Percentiles rank a stretch among this genome's conserved stretches.
Conservation (phyloP, 1,140 invertebrate species). For the Euura lappo region DNA sequence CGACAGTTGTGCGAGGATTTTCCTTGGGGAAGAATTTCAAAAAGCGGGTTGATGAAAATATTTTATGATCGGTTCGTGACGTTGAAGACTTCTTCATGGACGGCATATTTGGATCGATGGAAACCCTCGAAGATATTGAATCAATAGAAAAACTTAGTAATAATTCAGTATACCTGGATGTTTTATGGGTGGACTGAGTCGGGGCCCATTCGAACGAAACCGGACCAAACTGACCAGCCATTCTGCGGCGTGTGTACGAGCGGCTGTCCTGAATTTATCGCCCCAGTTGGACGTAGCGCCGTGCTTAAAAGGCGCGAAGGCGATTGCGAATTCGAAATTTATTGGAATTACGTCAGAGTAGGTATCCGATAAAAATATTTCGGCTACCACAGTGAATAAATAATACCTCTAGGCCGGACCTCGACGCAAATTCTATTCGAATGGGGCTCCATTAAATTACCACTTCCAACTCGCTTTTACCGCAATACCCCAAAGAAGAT, state of each 20-base stretch:
- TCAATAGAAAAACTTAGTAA: constrained; percentile 27
- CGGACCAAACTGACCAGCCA: constrained; percentile 8
- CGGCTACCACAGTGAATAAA: background rate
- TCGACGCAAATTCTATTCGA: background rate
- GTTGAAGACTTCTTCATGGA: constrained; percentile 7
- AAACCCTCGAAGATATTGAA: constrained; percentile 17
- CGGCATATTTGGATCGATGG: constrained; percentile 20
- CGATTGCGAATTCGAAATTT: constrained; percentile 2
- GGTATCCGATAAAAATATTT: background rate
- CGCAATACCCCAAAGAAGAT: background rate
- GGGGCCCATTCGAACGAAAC: constrained; percentile 19
- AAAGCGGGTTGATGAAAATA: too few relatives aligned
- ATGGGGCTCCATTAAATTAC: background rate
- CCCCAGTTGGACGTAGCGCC: background rate
- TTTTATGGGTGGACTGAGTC: constrained; percentile 13
- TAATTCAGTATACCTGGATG: constrained; percentile 27
- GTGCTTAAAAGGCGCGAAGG: constrained; percentile 6
- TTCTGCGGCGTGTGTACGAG: constrained; percentile 2
- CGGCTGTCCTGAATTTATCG: background rate
- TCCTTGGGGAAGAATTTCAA: too few relatives aligned
- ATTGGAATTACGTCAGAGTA: background rate
- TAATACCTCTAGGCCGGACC: background rate
- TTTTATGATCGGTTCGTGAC: too few relatives aligned
- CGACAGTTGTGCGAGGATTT: too few relatives aligned
- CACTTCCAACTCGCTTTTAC: background rate